Percentiles rank a stretch among this genome's conserved stretches.
These are phyloP conservation scores for Platycnemis pennipes DNA, from an alignment of 2,888 invertebrate species.

Conservation along the genomic window DNA sequence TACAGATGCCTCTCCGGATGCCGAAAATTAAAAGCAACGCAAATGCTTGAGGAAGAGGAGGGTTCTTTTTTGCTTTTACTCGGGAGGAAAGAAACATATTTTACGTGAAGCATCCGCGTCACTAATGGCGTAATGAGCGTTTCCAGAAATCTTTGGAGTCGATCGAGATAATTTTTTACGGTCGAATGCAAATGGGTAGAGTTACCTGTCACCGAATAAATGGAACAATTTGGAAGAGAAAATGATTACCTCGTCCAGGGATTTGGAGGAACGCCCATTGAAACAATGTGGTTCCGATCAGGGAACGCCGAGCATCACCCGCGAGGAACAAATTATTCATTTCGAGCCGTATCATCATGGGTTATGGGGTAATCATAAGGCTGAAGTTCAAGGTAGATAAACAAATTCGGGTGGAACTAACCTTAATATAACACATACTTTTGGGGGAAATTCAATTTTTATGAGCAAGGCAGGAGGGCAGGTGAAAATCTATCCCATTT, in stretches of 20 bases:
- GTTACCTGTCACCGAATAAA: conserved; percentile 38
- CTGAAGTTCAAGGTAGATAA: neutral
- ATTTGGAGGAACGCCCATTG: conserved; percentile 11
- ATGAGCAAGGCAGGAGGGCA: neutral
- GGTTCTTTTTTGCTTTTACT: neutral
- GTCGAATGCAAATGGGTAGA: neutral
- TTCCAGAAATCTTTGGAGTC: neutral
- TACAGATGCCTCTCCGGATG: neutral
- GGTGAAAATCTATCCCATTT: neutral
- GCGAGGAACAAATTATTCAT: neutral
- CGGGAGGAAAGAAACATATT: neutral
- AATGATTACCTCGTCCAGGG: conserved; percentile 16
- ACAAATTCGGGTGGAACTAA: neutral
- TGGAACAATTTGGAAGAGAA: conserved; percentile 11
- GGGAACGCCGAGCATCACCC: neutral
- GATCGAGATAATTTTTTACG: conserved; percentile 13
- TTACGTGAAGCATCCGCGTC: neutral
- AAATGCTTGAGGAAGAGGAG: neutral
- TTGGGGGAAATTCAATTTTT: neutral
- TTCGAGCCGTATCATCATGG: neutral
- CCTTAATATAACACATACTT: neutral
- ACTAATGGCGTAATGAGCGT: conserved; percentile 33
- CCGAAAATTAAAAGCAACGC: neutral
- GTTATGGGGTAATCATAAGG: neutral
- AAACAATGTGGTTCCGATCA: neutral